Percentiles rank a stretch among this genome's conserved stretches.
These are phyloP conservation scores for Illadopsis cleaveri DNA, from an alignment of 2,113 vertebrate species.

Conservation along the genomic window DNA sequence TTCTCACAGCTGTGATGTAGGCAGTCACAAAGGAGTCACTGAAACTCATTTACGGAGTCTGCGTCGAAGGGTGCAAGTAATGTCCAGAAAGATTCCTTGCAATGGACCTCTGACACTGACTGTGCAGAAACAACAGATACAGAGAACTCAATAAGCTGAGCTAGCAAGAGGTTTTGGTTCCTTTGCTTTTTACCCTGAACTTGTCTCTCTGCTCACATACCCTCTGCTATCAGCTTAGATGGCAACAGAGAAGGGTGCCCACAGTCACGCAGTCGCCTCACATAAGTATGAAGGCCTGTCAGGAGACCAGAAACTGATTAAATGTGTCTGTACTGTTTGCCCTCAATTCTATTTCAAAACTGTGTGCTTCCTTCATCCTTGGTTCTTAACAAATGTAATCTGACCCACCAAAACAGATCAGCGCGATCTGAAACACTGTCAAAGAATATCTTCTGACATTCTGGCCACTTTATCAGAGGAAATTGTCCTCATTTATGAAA, in stretches of 20 bases:
- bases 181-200: neutral
- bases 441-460: neutral
- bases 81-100: neutral
- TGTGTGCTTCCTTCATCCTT: neutral
- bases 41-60: neutral
- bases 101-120: neutral
- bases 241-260: neutral
- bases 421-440: neutral
- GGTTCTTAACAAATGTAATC: neutral
- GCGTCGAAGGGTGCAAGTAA: neutral
- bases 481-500: neutral
- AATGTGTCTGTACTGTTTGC: neutral
- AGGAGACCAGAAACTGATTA: neutral
- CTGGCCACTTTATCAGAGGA: neutral
- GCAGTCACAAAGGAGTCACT: neutral
- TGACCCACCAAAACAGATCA: neutral
- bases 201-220: neutral
- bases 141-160: neutral
- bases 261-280: accelerated
- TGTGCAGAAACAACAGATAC: neutral
- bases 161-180: neutral
- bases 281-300: neutral
- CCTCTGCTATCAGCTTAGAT: neutral
- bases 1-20: neutral
- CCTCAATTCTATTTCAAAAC: neutral